Percentiles rank a stretch among this genome's conserved stretches.
These are phyloP conservation scores for Huso huso DNA, from an alignment of 2,797 vertebrate genomes.

Conservation along the genomic window DNA sequence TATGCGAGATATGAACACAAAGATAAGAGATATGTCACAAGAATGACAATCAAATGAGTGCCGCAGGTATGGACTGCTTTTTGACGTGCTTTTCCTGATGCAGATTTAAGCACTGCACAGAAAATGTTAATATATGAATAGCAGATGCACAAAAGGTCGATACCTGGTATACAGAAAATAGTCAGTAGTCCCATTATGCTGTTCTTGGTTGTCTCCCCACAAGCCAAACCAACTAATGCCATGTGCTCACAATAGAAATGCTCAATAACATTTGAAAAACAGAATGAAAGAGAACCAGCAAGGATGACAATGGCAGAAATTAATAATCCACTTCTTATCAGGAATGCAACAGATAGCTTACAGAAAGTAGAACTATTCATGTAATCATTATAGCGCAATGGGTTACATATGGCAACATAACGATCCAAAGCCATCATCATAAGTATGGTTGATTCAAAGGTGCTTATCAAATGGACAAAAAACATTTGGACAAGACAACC, in stretches of 20 bases:
- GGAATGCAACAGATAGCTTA: too few relatives aligned
- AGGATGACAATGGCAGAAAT: slow-evolving; percentile 19
- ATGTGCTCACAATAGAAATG: slow-evolving; percentile 63
- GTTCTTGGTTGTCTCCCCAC: slow-evolving; percentile 33
- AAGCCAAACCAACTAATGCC: slow-evolving; percentile 48
- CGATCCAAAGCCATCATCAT: slow-evolving; percentile 54
- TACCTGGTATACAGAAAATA: slow-evolving; percentile 31
- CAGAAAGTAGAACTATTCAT: too few relatives aligned
- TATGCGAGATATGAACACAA: slow-evolving; percentile 41
- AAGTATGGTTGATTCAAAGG: slow-evolving; percentile 51
- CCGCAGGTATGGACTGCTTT: slow-evolving; percentile 49
- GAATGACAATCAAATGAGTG: slow-evolving; percentile 48
- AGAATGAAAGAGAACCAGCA: slow-evolving; percentile 35
- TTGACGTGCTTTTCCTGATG: slow-evolving; percentile 21
- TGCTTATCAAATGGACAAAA: slow-evolving; percentile 25
- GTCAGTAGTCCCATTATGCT: slow-evolving; percentile 40
- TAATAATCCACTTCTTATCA: slow-evolving; percentile 29
- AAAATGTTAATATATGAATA: slow-evolving; percentile 50
- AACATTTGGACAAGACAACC: slow-evolving; percentile 43
- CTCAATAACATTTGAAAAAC: slow-evolving; percentile 35
- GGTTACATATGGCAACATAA: slow-evolving; percentile 51
- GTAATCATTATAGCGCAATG: slow-evolving; percentile 28
- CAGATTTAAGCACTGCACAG: slow-evolving; percentile 33
- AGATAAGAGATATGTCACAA: slow-evolving; percentile 27
- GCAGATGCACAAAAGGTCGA: slow-evolving; percentile 42